Evolutionary conservation across 1,140 invertebrate genomes (phyloP).

Genomic region (Limonius californicus): DNA sequence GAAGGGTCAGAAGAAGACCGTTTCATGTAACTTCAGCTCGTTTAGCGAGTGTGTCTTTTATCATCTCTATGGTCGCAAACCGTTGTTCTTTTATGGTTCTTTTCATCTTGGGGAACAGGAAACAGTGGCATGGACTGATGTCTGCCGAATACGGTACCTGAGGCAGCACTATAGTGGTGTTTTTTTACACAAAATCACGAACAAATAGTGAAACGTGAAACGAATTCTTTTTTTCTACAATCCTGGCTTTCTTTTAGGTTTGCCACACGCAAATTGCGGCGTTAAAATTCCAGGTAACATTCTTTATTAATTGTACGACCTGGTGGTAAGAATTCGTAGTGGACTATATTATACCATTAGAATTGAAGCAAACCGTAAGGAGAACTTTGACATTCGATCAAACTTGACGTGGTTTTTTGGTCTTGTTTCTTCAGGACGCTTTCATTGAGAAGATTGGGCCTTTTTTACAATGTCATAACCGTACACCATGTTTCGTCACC

Average conservation of each 20-base stretch:
- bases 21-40: too few species aligned
- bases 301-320: conserved; percentile 11
- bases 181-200: neutral
- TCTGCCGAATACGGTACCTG: neutral
- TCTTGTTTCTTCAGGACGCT: conserved; percentile 15
- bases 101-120: neutral
- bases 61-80: neutral
- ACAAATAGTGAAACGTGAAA: neutral
- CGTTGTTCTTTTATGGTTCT: neutral
- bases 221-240: neutral
- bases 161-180: neutral
- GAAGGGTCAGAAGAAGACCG: too few species aligned
- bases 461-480: conserved; percentile 34
- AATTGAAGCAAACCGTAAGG: conserved; percentile 25
- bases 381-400: conserved; percentile 26
- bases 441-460: conserved; percentile 25
- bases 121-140: neutral
- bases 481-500: conserved; percentile 32
- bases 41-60: too few species aligned
- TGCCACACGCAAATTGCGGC: neutral
- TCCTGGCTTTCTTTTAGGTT: neutral
- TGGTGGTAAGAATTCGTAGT: conserved; percentile 6
- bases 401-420: conserved; percentile 21
- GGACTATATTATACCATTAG: conserved; percentile 17
- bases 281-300: conserved; percentile 8